Evolutionary conservation across 1,140 invertebrate genomes (phyloP).

Genomic region (Temnothorax curvispinosus): DNA sequence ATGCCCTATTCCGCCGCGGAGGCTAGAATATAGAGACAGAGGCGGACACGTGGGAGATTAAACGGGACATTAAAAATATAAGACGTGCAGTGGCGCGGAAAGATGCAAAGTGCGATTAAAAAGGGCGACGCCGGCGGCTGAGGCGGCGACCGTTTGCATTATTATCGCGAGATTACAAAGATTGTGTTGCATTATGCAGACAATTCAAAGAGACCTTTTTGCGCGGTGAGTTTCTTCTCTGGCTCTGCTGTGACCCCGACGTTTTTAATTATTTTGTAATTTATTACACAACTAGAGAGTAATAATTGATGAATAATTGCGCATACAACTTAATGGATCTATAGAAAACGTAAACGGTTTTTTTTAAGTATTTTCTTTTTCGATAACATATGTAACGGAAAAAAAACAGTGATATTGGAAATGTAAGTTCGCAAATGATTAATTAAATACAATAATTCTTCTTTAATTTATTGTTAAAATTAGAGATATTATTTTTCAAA

Average conservation of each 20-base stretch:
- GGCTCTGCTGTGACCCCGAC: not conserved
- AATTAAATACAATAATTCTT: not conserved
- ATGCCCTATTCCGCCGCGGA: constrained; percentile 18
- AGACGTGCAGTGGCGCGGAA: constrained; percentile 65
- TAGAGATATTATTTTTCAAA: not conserved
- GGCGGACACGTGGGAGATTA: constrained; percentile 30
- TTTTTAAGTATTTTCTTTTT: not conserved
- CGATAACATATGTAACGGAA: not conserved
- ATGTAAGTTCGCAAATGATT: not conserved
- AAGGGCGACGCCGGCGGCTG: not conserved
- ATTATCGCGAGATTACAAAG: constrained; percentile 28
- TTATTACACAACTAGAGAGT: constrained; percentile 16
- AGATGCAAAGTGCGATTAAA: constrained; percentile 53
- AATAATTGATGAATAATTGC: not conserved
- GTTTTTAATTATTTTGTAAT: constrained; percentile 30
- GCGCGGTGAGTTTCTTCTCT: not conserved
- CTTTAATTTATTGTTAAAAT: constrained; percentile 8
- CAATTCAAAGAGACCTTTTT: constrained; percentile 4
- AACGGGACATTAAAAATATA: constrained; percentile 45
- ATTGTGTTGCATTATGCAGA: constrained; percentile 22
- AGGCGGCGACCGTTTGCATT: not conserved
- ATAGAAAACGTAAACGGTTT: not conserved
- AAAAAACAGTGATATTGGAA: not conserved
- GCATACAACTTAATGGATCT: not conserved
- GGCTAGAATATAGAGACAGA: not conserved